Conservation (phyloP, 2,888 invertebrate genomes). For the Tetragonula carbonaria region DNA sequence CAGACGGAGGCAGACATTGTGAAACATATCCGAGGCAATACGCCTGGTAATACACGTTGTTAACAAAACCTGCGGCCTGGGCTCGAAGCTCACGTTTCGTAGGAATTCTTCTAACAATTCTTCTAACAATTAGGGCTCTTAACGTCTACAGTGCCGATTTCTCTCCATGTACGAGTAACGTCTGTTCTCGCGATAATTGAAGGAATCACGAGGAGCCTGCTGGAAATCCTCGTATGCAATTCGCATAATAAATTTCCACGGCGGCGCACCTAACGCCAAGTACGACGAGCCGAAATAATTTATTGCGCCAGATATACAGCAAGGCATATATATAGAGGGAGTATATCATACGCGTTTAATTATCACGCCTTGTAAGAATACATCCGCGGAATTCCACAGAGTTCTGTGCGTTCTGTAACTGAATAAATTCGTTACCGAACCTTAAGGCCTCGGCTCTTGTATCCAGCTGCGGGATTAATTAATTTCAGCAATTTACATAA, state of each 20-base stretch:
- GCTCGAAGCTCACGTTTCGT: too few species aligned
- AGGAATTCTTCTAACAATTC: neutral
- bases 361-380: constrained; percentile 35
- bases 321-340: neutral
- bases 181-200: constrained; percentile 48
- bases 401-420: constrained; percentile 4
- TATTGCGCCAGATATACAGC: constrained; percentile 18
- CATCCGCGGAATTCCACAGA: constrained; percentile 24
- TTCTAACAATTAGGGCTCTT: constrained; percentile 39
- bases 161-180: constrained; percentile 52
- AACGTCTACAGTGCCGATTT: constrained; percentile 48
- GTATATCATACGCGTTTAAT: constrained; percentile 48
- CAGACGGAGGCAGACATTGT: neutral
- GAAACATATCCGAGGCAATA: neutral
- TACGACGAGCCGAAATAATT: constrained; percentile 49
- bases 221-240: constrained; percentile 13
- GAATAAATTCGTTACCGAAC: constrained; percentile 39
- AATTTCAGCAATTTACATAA: constrained; percentile 38
- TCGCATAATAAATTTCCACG: constrained; percentile 49
- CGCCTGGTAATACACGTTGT: too few species aligned
- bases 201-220: constrained; percentile 45
- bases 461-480: constrained; percentile 27
- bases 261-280: constrained; percentile 47
- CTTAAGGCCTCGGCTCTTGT: neutral
- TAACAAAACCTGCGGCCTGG: neutral